Conservation (phyloP, 2,113 vertebrate genomes). For the Pterocles burchelli region DNA sequence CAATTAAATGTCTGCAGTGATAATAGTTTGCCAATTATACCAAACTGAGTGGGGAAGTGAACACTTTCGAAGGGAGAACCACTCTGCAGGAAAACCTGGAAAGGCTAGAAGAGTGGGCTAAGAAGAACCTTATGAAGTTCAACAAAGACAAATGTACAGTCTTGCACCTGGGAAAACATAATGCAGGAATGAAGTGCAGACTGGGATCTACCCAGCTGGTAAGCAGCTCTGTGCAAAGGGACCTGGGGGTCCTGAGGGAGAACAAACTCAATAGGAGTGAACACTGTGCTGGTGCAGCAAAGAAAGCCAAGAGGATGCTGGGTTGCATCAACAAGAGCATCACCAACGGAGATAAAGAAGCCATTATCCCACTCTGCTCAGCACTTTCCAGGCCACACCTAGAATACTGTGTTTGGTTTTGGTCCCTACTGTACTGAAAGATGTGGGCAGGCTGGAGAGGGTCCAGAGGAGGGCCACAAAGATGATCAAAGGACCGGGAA, state of each 20-base stretch:
- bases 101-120: not conserved
- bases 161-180: not conserved
- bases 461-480: not conserved
- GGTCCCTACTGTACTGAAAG: not conserved
- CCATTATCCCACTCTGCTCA: not conserved
- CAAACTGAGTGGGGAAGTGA: not conserved
- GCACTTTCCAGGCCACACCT: not conserved
- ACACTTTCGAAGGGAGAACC: not conserved
- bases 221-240: not conserved
- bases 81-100: not conserved
- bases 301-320: not conserved
- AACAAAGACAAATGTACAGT: not conserved
- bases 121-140: not conserved
- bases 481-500: not conserved
- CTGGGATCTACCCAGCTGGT: not conserved
- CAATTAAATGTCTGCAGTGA: not conserved
- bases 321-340: not conserved
- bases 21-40: not conserved
- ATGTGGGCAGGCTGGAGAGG: not conserved
- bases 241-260: not conserved
- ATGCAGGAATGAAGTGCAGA: not conserved
- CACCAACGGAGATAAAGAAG: not conserved
- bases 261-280: not conserved
- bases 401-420: not conserved
- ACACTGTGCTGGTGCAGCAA: accelerated